These are phyloP conservation scores for Phrynosoma platyrhinos DNA, from an alignment of 2,113 vertebrate genomes.

Conservation along the genomic window DNA sequence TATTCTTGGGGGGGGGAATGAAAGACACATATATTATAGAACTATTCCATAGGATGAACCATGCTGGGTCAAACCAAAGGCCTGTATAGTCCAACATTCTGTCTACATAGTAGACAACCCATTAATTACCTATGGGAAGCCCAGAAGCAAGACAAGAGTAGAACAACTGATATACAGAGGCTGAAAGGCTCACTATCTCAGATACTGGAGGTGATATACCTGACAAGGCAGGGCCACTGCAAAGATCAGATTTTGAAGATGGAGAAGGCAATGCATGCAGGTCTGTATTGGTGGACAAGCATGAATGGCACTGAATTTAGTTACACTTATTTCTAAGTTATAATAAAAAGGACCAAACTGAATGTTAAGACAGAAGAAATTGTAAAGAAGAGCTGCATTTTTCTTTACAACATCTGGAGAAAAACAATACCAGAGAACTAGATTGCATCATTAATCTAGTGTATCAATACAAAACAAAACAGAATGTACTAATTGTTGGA, in stretches of 20 bases:
- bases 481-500: slow-evolving; percentile 14
- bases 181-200: no score
- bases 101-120: no score
- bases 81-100: no score
- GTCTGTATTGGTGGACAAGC: not conserved
- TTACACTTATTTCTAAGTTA: not conserved
- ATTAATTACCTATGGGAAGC: no score
- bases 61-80: no score
- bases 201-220: no score
- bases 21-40: no score
- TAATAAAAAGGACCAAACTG: not conserved
- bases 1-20: no score
- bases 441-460: slow-evolving; percentile 6
- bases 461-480: slow-evolving; percentile 10
- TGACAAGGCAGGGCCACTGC: not conserved
- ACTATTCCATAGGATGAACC: no score
- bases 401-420: not conserved
- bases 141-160: no score
- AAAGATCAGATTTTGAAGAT: not conserved
- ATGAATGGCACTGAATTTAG: not conserved
- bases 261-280: not conserved
- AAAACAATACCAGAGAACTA: slow-evolving; percentile 1
- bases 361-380: slow-evolving; percentile 3
- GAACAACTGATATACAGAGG: no score
- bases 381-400: not conserved